phyloP scores from a whole-genome alignment of 2,888 invertebrate species.

The Campaea margaritaria region DNA sequence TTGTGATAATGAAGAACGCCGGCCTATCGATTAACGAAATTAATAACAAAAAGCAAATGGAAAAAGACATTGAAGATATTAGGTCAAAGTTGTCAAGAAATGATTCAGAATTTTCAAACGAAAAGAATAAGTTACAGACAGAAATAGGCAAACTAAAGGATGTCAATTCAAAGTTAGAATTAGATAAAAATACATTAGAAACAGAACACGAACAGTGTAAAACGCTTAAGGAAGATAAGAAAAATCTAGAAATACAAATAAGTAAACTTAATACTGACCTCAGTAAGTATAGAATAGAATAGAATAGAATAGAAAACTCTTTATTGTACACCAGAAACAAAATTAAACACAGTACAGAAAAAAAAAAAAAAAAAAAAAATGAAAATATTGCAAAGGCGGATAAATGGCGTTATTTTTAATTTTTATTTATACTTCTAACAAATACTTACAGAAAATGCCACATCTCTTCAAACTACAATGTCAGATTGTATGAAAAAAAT shows the following conservation, averaged over 20 bases:
- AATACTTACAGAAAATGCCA: constrained; percentile 77
- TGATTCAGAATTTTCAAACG: constrained; percentile 81
- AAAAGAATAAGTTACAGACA: constrained; percentile 79
- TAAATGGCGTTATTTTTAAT: too few relatives aligned
- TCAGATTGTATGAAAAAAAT: constrained; percentile 86
- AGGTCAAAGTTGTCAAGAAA: constrained; percentile 79
- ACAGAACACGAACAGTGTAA: constrained; percentile 78
- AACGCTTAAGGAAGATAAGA: constrained; percentile 87
- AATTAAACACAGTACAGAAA: too few relatives aligned
- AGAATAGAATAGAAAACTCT: too few relatives aligned
- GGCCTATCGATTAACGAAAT: constrained; percentile 82
- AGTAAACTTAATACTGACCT: constrained; percentile 85
- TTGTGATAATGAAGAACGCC: constrained; percentile 86
- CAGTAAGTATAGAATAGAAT: constrained; percentile 85
- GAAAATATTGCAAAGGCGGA: too few relatives aligned
- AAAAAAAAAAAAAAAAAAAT: too few relatives aligned
- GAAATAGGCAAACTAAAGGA: constrained; percentile 83
- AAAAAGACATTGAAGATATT: constrained; percentile 83
- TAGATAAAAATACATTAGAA: constrained; percentile 74
- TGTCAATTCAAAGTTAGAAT: constrained; percentile 74
- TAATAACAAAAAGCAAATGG: constrained; percentile 74
- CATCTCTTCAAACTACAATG: constrained; percentile 82
- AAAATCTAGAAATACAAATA: constrained; percentile 85
- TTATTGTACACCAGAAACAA: too few relatives aligned
- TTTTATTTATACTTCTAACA: neutral